phyloP scores from a whole-genome alignment of 2,888 invertebrate species.

The Automeris io region DNA sequence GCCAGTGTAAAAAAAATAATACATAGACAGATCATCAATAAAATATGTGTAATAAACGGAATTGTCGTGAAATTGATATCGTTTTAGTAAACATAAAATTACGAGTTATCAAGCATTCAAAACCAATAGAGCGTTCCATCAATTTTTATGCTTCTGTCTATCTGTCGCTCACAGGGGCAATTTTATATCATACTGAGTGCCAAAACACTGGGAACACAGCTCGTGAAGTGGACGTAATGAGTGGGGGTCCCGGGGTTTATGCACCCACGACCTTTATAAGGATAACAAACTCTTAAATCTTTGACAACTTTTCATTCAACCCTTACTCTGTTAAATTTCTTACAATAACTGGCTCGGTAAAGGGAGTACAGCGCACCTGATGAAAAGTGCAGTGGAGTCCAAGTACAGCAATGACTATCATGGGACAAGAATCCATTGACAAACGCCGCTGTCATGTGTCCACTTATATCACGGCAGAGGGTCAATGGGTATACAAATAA shows the following conservation, averaged over 20 bases:
- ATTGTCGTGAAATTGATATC: conserved; percentile 9
- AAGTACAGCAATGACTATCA: too few relatives aligned
- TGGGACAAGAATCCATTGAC: too few relatives aligned
- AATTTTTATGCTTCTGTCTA: conserved; percentile 17
- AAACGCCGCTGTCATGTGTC: too few relatives aligned
- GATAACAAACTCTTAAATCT: too few relatives aligned
- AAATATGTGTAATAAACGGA: neutral
- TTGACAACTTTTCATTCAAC: too few relatives aligned
- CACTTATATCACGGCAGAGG: too few relatives aligned
- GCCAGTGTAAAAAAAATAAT: too few relatives aligned
- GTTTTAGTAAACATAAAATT: conserved; percentile 2
- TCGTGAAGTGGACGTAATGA: conserved; percentile 6
- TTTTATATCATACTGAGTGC: conserved; percentile 43
- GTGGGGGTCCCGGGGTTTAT: neutral
- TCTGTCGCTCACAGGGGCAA: conserved; percentile 23
- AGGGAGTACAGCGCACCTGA: too few relatives aligned
- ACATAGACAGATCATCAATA: neutral
- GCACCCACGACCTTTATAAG: neutral
- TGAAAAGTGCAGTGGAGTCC: too few relatives aligned
- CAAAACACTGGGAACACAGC: conserved; percentile 32
- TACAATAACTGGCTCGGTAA: too few relatives aligned
- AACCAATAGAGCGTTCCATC: conserved; percentile 17
- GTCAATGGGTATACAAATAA: too few relatives aligned
- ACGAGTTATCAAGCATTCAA: conserved; percentile 9
- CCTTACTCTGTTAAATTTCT: too few relatives aligned